Conservation (phyloP, 2,113 vertebrate species). For the Telmatochromis sp. region DNA sequence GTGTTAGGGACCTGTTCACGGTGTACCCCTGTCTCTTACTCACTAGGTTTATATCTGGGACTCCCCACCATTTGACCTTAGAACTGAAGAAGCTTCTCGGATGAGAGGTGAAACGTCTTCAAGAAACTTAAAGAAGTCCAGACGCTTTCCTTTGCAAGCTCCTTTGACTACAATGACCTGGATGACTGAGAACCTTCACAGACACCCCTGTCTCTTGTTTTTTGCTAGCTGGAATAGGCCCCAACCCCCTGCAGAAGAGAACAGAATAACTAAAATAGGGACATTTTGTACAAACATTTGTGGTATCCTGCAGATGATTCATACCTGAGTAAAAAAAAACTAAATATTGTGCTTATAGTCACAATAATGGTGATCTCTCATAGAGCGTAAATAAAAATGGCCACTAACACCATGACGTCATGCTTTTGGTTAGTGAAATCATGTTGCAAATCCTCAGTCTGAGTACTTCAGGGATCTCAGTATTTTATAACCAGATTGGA, state of each 20-base stretch:
- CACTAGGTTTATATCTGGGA: too few species aligned
- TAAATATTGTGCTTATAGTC: background rate
- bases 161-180: too few species aligned
- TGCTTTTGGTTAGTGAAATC: background rate
- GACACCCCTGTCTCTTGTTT: background rate
- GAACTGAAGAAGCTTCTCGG: too few species aligned
- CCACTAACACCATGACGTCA: background rate
- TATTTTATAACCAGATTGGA: background rate
- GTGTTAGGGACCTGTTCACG: background rate
- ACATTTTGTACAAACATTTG: background rate
- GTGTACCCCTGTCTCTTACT: background rate
- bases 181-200: too few species aligned
- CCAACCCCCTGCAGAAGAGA: background rate
- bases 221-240: background rate
- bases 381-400: background rate
- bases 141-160: too few species aligned
- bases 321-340: background rate
- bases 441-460: background rate
- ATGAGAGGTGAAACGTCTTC: too few species aligned
- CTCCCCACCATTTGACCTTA: too few species aligned
- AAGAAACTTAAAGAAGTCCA: too few species aligned
- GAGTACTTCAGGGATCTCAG: background rate
- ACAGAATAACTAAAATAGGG: background rate
- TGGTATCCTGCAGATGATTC: background rate
- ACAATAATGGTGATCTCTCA: background rate